phyloP scores from a whole-genome alignment of 2,113 vertebrate genomes.

The Tragelaphus buxtoni region DNA sequence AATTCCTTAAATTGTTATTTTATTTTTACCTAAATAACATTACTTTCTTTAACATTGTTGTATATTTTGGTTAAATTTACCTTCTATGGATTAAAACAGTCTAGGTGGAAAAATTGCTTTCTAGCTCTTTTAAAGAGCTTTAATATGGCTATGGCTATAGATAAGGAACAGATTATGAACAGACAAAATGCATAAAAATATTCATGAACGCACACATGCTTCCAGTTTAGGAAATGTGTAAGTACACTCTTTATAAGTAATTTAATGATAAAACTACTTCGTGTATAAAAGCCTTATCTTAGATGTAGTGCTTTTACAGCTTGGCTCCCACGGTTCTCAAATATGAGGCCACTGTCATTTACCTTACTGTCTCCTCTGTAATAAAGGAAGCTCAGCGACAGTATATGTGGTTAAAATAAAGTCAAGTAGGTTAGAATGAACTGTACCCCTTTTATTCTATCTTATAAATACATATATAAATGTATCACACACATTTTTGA shows the following conservation, averaged over 20 bases:
- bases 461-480: neutral
- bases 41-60: neutral
- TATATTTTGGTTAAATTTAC: neutral
- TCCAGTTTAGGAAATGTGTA: neutral
- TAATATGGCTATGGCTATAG: neutral
- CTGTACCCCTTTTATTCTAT: neutral
- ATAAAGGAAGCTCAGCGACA: neutral
- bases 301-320: neutral
- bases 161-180: neutral
- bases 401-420: neutral
- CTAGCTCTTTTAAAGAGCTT: neutral
- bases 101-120: neutral
- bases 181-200: neutral
- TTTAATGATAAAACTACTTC: neutral
- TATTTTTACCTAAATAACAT: neutral
- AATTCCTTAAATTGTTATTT: neutral
- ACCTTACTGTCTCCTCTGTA: neutral
- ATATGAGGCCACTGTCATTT: neutral
- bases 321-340: neutral
- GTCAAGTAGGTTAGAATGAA: neutral
- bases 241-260: neutral
- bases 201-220: neutral
- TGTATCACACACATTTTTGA: neutral
- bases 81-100: neutral
- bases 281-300: neutral